phyloP scores from a whole-genome alignment of 2,888 invertebrate species.

The Orchesellides sinensis region DNA sequence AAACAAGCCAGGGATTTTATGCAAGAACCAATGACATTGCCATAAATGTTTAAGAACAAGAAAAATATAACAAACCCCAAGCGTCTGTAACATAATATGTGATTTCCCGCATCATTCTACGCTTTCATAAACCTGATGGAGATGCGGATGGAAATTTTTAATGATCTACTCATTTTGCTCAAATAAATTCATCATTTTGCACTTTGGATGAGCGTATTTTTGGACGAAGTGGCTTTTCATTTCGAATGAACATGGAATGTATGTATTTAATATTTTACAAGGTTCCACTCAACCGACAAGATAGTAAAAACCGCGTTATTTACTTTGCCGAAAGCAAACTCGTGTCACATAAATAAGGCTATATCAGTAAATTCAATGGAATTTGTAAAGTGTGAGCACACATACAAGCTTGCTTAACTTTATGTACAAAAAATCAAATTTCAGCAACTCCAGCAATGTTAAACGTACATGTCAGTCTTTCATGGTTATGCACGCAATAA shows the following conservation, averaged over 20 bases:
- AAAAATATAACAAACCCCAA: too few species aligned
- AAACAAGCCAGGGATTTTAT: too few species aligned
- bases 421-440: neutral
- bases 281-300: conserved; percentile 4
- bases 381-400: conserved; percentile 11
- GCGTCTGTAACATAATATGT: too few species aligned
- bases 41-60: too few species aligned
- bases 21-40: too few species aligned
- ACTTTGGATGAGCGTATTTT: too few species aligned
- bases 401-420: neutral
- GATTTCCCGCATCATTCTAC: too few species aligned
- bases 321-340: conserved; percentile 48
- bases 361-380: conserved; percentile 20
- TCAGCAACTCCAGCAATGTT: neutral
- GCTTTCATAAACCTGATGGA: too few species aligned
- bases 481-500: neutral
- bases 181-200: too few species aligned
- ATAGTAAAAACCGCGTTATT: conserved; percentile 17
- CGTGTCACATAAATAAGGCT: conserved; percentile 40
- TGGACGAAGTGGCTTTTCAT: neutral
- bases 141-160: too few species aligned
- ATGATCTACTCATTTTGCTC: too few species aligned
- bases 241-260: neutral
- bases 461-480: neutral
- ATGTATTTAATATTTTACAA: neutral